Conservation (phyloP, 2,888 invertebrate species). For the Mylabris sibirica region DNA sequence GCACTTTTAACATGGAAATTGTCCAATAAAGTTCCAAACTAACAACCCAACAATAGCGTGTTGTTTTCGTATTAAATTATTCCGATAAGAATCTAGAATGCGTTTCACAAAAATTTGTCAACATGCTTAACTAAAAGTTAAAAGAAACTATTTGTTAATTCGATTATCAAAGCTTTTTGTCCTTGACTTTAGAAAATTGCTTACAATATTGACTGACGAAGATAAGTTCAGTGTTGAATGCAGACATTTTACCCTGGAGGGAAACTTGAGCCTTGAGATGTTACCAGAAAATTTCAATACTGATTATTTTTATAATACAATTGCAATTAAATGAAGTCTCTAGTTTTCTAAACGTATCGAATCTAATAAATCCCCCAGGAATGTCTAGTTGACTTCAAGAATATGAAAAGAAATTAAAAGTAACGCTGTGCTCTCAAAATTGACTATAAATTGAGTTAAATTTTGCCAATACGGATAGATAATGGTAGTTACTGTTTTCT, state of each 20-base stretch:
- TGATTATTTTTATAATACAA: too few species aligned
- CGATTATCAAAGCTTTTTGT: not conserved
- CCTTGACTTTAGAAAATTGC: not conserved
- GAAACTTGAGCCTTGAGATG: too few species aligned
- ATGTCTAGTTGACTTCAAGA: too few species aligned
- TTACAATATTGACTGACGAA: too few species aligned
- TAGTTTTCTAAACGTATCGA: too few species aligned
- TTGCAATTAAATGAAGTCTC: too few species aligned
- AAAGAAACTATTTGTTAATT: not conserved
- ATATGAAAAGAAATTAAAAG: not conserved
- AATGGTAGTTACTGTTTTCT: not conserved
- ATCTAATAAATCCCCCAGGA: too few species aligned
- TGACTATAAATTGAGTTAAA: too few species aligned
- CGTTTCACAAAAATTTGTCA: not conserved
- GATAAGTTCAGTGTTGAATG: too few species aligned
- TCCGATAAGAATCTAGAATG: not conserved
- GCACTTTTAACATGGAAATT: not conserved
- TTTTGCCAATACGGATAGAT: not conserved
- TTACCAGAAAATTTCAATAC: too few species aligned
- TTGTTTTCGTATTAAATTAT: conserved; percentile 3
- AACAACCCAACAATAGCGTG: conserved; percentile 4
- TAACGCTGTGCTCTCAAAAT: not conserved
- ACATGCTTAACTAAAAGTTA: not conserved
- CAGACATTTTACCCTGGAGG: too few species aligned
- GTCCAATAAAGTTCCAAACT: not conserved